A percentile compares a stretch with the other conserved stretches of the same genome.
These are phyloP conservation scores for Habropoda laboriosa DNA, from an alignment of 1,140 invertebrate genomes.

Conservation along the genomic window DNA sequence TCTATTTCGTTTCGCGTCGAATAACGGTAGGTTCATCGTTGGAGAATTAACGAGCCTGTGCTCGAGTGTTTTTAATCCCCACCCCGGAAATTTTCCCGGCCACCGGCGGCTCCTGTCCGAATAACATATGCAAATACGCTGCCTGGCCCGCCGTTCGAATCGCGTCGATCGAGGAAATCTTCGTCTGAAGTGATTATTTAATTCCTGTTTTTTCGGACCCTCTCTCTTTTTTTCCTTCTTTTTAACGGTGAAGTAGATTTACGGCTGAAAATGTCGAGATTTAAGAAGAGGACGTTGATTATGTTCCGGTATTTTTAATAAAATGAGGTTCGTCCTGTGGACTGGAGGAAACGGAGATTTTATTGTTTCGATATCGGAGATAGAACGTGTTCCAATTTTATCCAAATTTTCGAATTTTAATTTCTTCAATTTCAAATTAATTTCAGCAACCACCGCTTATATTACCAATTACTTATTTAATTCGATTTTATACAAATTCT, in stretches of 20 bases:
- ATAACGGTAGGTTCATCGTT: constrained; percentile 21
- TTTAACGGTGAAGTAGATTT: neutral
- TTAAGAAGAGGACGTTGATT: no score
- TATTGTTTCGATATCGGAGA: no score
- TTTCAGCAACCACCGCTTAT: no score
- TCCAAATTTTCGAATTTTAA: no score
- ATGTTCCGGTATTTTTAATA: no score
- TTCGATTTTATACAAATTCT: no score
- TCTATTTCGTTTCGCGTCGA: constrained; percentile 46
- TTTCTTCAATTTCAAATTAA: no score
- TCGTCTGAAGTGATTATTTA: neutral
- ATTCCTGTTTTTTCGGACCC: neutral
- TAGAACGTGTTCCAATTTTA: no score
- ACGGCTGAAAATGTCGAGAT: neutral
- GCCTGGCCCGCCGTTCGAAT: constrained; percentile 18
- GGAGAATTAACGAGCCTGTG: constrained; percentile 51
- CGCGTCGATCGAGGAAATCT: neutral
- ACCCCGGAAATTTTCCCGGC: constrained; percentile 19
- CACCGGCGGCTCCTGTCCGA: neutral
- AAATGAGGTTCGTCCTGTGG: no score
- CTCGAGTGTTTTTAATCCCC: constrained; percentile 58
- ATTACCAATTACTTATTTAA: no score
- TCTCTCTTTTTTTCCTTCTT: neutral
- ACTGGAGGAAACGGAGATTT: no score
- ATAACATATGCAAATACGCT: constrained; percentile 34